Evolutionary conservation across 2,888 invertebrate genomes (phyloP).

Genomic region (Xestoiulus laeticollis): DNA sequence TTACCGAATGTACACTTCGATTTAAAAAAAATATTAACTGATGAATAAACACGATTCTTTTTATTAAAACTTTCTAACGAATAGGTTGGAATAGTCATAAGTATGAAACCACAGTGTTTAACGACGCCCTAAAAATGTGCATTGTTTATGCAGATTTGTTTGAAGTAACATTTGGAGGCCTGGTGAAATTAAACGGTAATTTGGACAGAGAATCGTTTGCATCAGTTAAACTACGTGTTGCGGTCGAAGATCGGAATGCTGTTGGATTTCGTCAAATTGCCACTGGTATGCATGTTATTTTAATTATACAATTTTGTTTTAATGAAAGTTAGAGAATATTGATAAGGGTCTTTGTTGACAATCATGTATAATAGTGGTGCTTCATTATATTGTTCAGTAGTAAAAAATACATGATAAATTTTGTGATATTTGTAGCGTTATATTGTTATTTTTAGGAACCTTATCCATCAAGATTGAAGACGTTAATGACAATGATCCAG

Average conservation of each 20-base stretch:
- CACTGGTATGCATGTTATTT: slow-evolving; percentile 67
- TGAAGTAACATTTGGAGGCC: slow-evolving; percentile 80
- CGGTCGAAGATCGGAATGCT: slow-evolving; percentile 86
- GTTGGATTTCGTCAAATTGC: slow-evolving; percentile 79
- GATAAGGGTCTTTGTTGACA: no score
- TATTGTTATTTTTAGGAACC: slow-evolving; percentile 66
- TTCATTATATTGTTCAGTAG: no score
- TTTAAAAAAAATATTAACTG: no score
- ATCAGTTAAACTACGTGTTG: slow-evolving; percentile 76
- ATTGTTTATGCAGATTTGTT: slow-evolving; percentile 22
- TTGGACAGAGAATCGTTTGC: slow-evolving; percentile 87
- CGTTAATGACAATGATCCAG: slow-evolving; percentile 90
- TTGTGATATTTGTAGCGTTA: background rate
- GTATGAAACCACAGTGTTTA: background rate
- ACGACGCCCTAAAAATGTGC: no score
- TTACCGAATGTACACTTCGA: no score
- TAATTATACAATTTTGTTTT: background rate
- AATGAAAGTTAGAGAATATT: no score
- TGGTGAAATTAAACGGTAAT: slow-evolving; percentile 73
- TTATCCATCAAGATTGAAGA: slow-evolving; percentile 81
- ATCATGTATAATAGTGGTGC: no score
- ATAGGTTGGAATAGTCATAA: background rate
- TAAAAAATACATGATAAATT: no score
- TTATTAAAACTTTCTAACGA: no score
- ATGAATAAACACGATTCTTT: background rate